Percentiles rank a stretch among this genome's conserved stretches.
Conservation (phyloP, 2,113 vertebrate genomes). For the Hydropotes inermis region DNA sequence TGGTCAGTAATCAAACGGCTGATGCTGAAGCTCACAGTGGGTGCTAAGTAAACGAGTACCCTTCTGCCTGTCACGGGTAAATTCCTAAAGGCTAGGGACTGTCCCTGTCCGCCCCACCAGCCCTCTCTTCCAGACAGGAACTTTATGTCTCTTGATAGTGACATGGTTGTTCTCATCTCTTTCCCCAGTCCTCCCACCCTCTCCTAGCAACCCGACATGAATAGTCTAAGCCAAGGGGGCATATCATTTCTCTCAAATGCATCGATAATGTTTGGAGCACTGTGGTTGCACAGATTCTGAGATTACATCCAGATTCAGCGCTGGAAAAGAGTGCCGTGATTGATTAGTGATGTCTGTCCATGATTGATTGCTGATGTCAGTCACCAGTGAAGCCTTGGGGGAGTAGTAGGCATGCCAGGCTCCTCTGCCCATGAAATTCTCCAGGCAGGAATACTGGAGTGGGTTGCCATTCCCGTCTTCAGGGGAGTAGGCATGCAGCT, state of each 20-base stretch:
- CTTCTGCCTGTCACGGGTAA: not conserved
- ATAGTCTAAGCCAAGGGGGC: not conserved
- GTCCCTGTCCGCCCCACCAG: not conserved
- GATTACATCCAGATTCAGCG: not conserved
- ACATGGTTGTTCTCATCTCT: not conserved
- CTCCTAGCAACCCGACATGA: not conserved
- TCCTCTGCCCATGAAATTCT: not conserved
- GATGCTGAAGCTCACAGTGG: not conserved
- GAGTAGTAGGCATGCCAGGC: fast-evolving
- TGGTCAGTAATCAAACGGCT: not conserved
- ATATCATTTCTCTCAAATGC: not conserved
- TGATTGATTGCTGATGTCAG: not conserved
- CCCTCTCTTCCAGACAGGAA: not conserved
- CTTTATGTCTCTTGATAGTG: not conserved
- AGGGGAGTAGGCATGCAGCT: not conserved
- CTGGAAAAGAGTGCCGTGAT: not conserved
- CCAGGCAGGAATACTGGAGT: not conserved
- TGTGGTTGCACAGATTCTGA: not conserved
- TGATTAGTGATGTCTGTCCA: not conserved
- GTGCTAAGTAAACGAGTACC: not conserved
- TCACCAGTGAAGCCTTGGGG: no score
- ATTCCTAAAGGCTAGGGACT: not conserved
- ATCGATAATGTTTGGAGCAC: not conserved
- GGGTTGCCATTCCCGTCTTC: not conserved
- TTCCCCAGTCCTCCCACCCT: not conserved